Evolutionary conservation across 2,113 vertebrate species (phyloP).

Genomic region (Nansenia antarctica): DNA sequence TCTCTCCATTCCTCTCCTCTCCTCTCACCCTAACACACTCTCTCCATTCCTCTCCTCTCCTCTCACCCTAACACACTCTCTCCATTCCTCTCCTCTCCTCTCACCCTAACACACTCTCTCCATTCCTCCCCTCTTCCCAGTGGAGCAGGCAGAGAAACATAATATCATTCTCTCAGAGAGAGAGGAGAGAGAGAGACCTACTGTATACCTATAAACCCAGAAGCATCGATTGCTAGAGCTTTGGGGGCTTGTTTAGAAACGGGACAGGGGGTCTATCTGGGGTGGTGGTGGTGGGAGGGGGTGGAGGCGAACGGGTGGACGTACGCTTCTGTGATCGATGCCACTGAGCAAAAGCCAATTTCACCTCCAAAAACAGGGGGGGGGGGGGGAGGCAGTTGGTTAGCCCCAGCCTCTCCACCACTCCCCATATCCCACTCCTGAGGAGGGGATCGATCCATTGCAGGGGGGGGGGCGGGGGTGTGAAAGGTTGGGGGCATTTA

Average conservation of each 20-base stretch:
- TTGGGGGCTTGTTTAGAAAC: too few relatives aligned
- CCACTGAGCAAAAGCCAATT: conserved; percentile 3
- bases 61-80: too few relatives aligned
- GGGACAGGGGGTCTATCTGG: conserved; percentile 1
- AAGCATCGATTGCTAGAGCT: too few relatives aligned
- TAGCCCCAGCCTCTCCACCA: conserved; percentile 28
- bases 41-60: too few relatives aligned
- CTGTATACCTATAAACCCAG: too few relatives aligned
- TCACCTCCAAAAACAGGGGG: conserved; percentile 15
- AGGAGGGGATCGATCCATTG: conserved; percentile 42
- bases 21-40: too few relatives aligned
- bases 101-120: too few relatives aligned
- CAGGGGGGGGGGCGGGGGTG: not conserved
- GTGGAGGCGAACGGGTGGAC: not conserved
- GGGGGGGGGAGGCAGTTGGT: not conserved
- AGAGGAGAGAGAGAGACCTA: not conserved
- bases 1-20: too few relatives aligned
- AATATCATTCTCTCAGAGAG: too few relatives aligned
- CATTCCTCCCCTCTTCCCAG: too few relatives aligned
- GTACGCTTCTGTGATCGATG: conserved; percentile 39
- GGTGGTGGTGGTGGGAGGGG: conserved; percentile 12
- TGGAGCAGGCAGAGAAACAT: too few relatives aligned
- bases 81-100: too few relatives aligned
- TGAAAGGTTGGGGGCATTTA: conserved; percentile 40
- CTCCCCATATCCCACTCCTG: conserved; percentile 9